A percentile compares a stretch with the other conserved stretches of the same genome.
phyloP scores from a whole-genome alignment of 2,113 vertebrate species.

The Mesembrinibis cayennensis region DNA sequence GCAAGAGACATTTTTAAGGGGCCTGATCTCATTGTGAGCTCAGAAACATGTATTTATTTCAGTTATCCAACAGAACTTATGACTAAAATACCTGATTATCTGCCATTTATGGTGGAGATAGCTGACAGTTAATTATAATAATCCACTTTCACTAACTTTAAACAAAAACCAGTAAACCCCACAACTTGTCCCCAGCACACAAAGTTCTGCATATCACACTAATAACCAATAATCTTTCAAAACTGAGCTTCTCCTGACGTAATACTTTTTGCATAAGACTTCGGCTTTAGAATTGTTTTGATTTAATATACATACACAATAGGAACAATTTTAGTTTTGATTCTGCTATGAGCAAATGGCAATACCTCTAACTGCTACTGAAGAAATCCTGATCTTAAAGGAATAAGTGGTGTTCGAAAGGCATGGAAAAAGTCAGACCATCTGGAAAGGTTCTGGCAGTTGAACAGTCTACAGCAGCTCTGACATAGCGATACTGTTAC shows the following conservation, averaged over 20 bases:
- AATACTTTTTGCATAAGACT: neutral
- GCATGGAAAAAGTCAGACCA: neutral
- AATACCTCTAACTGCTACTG: neutral
- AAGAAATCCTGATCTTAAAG: neutral
- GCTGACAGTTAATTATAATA: neutral
- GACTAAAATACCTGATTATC: neutral
- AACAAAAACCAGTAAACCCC: neutral
- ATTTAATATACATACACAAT: neutral
- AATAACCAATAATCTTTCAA: neutral
- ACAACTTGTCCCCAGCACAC: neutral
- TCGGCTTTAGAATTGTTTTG: neutral
- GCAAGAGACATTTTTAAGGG: neutral
- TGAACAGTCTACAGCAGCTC: neutral
- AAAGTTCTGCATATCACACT: neutral
- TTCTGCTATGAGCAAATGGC: neutral
- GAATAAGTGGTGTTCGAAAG: neutral
- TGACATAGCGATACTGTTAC: neutral
- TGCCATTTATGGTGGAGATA: neutral
- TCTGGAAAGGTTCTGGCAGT: neutral
- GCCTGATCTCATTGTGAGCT: neutral
- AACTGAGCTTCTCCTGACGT: neutral
- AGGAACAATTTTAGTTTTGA: neutral
- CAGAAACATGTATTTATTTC: neutral
- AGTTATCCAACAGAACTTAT: neutral
- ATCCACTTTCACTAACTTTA: neutral